Evolutionary conservation across 2,113 vertebrate species (phyloP), one percentile per base, ranked within the genome.

Genomic region (Puma concolor): DNA sequence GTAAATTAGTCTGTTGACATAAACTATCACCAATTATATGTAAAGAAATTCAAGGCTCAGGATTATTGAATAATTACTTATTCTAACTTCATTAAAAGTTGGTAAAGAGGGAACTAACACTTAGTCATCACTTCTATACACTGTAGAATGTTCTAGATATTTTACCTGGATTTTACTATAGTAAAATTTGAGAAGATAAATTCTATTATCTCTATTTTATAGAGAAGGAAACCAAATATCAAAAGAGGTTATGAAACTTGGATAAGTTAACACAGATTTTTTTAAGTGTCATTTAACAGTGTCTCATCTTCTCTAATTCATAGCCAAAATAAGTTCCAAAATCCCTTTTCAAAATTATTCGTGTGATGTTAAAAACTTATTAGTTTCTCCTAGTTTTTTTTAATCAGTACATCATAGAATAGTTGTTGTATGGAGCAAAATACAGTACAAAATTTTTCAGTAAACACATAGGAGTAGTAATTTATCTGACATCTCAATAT

Each of bases 401-500:
- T 67, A 92, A 83, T 83, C 9, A 57, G 38, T 60, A 52, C 1
- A 8, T 52, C 12, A 96, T 79, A 21, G 89, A 19, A 23, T 88
- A 94, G 23, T 92, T 96, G 54, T 72, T 76, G 4, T 63, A 48
- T 77, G 25, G 4, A 84, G 29, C 31, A 79, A 16, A 79, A 9
- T 67, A 29, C 90, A 48, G 29, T 38, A 52, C 21, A 71, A 67
- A n/a, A 15, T 66, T 97, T 0, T 87, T 81, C 23, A 83, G 36
- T 66, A 91, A 95, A 76, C 8, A 94, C 88, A 52, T 36, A 13
- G 25, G 3, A 11, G 67, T 93, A 85, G 85, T 44, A 63, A 64
- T 87, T 83, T 95, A 94, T 92, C 52, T 83, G 64, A 93, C 83
- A 25, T 76, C 48, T 95, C 27, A 38, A 54, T 33, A 21, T 88